Percentiles rank a stretch among this genome's conserved stretches.
Evolutionary conservation across 1,140 invertebrate genomes (phyloP).

Genomic region (Drosophila sproati): DNA sequence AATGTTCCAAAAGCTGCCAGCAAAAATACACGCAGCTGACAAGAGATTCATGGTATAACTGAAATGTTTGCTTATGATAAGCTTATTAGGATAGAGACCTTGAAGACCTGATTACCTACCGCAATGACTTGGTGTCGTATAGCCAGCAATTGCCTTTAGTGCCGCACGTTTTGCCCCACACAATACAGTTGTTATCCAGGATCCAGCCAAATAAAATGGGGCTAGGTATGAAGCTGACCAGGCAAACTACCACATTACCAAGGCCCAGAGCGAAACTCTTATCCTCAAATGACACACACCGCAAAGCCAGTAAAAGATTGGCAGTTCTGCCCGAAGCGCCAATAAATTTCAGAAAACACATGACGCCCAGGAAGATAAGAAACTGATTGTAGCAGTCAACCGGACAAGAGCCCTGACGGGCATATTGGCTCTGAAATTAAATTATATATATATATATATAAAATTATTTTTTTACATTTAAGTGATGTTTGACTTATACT

Average conservation of each 20-base stretch:
- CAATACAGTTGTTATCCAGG: slow-evolving; percentile 89
- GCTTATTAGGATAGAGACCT: no score
- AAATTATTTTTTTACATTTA: no score
- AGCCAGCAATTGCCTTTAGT: slow-evolving; percentile 90
- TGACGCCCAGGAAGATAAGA: slow-evolving; percentile 87
- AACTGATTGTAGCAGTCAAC: slow-evolving; percentile 88
- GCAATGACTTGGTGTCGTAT: slow-evolving; percentile 86
- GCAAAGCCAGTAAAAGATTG: slow-evolving; percentile 88
- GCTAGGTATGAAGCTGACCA: slow-evolving; percentile 89
- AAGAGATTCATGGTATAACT: slow-evolving; percentile 87
- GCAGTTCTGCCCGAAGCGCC: slow-evolving; percentile 88
- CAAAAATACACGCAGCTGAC: slow-evolving; percentile 87
- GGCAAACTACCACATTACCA: slow-evolving; percentile 87
- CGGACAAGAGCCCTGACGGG: slow-evolving; percentile 86
- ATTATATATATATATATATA: neutral
- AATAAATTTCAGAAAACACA: slow-evolving; percentile 88
- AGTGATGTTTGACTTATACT: no score
- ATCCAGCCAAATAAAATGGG: slow-evolving; percentile 91
- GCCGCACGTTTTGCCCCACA: slow-evolving; percentile 90
- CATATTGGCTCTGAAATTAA: slow-evolving; percentile 39
- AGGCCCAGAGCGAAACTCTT: slow-evolving; percentile 89
- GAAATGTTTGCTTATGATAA: neutral
- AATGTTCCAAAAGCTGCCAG: slow-evolving; percentile 87
- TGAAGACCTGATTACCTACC: slow-evolving; percentile 19
- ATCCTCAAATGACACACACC: slow-evolving; percentile 89